Percentiles rank a stretch among this genome's conserved stretches.
phyloP scores from a whole-genome alignment of 1,140 invertebrate species.

The Atta cephalotes region DNA sequence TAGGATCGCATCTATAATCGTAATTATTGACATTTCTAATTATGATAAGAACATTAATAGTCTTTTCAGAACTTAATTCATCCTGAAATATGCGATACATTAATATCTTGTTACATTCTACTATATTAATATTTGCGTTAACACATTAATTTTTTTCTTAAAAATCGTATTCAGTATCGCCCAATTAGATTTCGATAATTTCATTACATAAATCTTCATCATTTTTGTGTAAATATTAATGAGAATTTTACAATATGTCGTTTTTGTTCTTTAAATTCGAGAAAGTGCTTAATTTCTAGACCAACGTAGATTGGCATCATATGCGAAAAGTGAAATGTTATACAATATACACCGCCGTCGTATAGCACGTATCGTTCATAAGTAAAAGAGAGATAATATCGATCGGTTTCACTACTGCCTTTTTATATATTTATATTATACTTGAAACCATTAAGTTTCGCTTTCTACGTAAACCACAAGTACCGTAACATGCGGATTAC shows the following conservation, averaged over 20 bases:
- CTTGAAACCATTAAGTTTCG: constrained; percentile 68
- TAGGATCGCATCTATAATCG: constrained; percentile 6
- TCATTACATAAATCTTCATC: neutral
- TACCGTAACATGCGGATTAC: constrained; percentile 3
- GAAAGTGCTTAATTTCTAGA: constrained; percentile 17
- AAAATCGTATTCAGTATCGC: neutral
- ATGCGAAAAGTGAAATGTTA: constrained; percentile 3
- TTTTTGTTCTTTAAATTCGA: constrained; percentile 1
- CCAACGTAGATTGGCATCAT: neutral
- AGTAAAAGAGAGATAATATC: constrained; percentile 14
- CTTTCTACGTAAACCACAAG: constrained; percentile 64
- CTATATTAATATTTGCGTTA: neutral
- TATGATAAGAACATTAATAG: neutral
- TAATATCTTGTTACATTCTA: neutral
- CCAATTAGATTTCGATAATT: neutral
- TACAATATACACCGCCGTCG: neutral
- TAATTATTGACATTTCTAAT: constrained; percentile 51
- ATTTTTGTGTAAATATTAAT: neutral
- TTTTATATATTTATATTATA: constrained; percentile 14
- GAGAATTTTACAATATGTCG: neutral
- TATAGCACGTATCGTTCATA: constrained; percentile 9
- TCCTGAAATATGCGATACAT: neutral
- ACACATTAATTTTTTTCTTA: neutral
- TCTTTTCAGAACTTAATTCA: neutral
- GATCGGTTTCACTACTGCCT: constrained; percentile 33